Percentiles rank a stretch among this genome's conserved stretches.
These are phyloP conservation scores for Pseudolaguvia tuberculata DNA, from an alignment of 2,113 vertebrate genomes.

Conservation along the genomic window DNA sequence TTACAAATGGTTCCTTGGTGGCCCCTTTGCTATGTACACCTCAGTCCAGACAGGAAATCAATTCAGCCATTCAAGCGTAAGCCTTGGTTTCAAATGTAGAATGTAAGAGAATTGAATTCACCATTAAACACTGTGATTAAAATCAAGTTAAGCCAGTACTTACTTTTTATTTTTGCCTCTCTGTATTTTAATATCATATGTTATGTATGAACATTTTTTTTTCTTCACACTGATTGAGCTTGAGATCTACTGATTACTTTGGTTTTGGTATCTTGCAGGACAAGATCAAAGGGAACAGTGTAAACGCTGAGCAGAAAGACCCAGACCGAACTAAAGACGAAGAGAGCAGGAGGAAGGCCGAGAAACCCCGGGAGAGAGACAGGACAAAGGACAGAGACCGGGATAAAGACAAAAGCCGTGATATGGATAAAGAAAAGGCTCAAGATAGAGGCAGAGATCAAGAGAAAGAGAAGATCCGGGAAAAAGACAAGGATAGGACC, in stretches of 20 bases:
- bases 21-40: no score
- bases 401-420: conserved; percentile 56
- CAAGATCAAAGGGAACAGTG: conserved; percentile 70
- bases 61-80: no score
- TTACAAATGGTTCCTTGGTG: background rate
- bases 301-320: conserved; percentile 70
- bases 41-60: no score
- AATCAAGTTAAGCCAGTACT: no score
- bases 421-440: conserved; percentile 63
- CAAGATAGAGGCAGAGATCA: conserved; percentile 54
- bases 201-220: background rate
- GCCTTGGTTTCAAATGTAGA: no score
- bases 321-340: conserved; percentile 69
- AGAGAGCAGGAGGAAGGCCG: conserved; percentile 61
- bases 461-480: conserved; percentile 49
- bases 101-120: no score
- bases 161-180: no score
- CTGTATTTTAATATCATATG: background rate
- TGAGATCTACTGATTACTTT: background rate
- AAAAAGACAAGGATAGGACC: conserved; percentile 55
- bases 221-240: background rate
- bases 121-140: no score
- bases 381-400: conserved; percentile 59
- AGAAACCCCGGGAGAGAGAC: conserved; percentile 63
- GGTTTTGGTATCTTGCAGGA: conserved; percentile 62